Evolutionary conservation across 2,888 invertebrate genomes (phyloP).

Genomic region (Cataglyphis cursor): DNA sequence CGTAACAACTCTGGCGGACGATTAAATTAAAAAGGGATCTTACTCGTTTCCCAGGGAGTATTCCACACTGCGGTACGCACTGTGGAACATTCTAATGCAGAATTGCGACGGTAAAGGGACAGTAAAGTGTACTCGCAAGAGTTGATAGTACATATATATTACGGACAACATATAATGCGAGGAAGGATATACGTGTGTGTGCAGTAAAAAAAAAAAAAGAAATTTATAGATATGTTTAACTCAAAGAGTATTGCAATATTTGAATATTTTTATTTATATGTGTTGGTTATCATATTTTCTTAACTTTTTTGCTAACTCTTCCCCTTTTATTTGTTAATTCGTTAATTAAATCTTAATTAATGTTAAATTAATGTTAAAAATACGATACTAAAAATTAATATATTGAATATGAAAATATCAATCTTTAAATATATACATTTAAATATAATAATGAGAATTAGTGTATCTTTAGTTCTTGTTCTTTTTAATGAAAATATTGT

Average conservation of each 20-base stretch:
- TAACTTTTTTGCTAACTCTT: background rate
- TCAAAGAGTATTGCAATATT: background rate
- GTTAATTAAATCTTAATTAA: background rate
- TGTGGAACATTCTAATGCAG: slow-evolving; percentile 30
- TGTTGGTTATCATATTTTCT: background rate
- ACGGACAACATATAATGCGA: background rate
- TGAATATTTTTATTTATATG: background rate
- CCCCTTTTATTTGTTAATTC: background rate
- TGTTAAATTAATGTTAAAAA: background rate
- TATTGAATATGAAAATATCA: background rate
- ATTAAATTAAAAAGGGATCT: slow-evolving; percentile 50
- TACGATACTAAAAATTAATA: background rate
- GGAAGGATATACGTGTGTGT: background rate
- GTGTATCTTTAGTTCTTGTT: background rate
- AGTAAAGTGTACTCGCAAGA: slow-evolving; percentile 1
- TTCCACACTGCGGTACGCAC: slow-evolving; percentile 1
- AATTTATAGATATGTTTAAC: slow-evolving; percentile 12
- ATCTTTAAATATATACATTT: background rate
- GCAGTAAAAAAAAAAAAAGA: background rate
- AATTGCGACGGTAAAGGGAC: slow-evolving; percentile 25
- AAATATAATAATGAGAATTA: background rate
- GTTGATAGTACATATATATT: slow-evolving; percentile 6
- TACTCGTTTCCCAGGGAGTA: slow-evolving; percentile 3
- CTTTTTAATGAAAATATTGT: background rate
- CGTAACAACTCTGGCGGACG: slow-evolving; percentile 42